These are phyloP conservation scores for Vollenhovia emeryi DNA, from an alignment of 1,140 invertebrate genomes.

Conservation along the genomic window DNA sequence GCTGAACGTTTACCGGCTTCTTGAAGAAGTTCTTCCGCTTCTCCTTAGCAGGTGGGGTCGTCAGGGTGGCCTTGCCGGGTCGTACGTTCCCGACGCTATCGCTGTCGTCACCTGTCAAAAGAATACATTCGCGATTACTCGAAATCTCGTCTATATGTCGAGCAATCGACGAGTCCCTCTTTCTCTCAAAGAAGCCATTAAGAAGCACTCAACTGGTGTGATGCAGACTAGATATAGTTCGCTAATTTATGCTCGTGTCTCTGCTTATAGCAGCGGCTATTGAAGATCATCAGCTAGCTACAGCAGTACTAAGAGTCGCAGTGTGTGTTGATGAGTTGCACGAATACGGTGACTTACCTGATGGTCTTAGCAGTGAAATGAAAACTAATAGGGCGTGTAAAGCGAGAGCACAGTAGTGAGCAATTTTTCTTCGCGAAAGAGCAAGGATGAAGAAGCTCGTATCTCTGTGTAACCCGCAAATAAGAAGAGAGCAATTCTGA, in stretches of 20 bases:
- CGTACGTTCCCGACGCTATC: conserved; percentile 91
- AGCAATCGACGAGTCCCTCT: conserved; percentile 62
- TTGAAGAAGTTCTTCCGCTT: conserved; percentile 99
- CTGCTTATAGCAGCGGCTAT: conserved; percentile 61
- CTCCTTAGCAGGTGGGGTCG: conserved; percentile 97
- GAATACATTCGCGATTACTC: conserved; percentile 35
- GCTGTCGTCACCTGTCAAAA: conserved; percentile 90
- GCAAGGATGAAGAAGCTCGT: conserved; percentile 26
- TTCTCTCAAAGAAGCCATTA: conserved; percentile 72
- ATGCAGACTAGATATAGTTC: conserved; percentile 63
- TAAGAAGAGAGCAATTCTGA: not conserved
- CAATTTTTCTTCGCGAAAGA: conserved; percentile 11
- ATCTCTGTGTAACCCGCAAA: conserved; percentile 33
- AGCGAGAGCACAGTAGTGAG: conserved; percentile 51
- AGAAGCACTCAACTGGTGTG: conserved; percentile 66
- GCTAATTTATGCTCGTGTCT: conserved; percentile 41
- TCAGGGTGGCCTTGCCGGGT: conserved; percentile 91
- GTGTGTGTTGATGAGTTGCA: conserved; percentile 15
- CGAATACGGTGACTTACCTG: conserved; percentile 42
- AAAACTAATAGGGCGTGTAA: conserved; percentile 51
- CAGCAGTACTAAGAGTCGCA: conserved; percentile 31
- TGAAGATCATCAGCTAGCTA: conserved; percentile 45
- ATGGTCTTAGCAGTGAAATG: conserved; percentile 36
- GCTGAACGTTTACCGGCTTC: conserved; percentile 88
- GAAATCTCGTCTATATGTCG: not conserved